Evolutionary conservation across 2,113 vertebrate species (phyloP), one percentile per base, ranked within the genome.

Genomic region (Elanus axillaris): DNA sequence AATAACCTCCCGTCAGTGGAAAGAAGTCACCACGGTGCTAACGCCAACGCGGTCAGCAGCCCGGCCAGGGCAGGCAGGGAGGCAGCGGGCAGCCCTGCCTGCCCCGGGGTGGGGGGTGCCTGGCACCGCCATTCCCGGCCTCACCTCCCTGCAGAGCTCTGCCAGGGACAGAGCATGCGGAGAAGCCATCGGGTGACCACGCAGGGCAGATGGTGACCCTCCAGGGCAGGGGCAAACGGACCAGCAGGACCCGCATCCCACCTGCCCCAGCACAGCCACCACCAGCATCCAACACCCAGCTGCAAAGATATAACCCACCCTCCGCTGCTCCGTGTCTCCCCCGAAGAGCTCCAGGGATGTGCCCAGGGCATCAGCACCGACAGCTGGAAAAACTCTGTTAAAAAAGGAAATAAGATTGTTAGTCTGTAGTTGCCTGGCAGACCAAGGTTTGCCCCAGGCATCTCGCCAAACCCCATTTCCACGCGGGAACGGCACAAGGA

Each of bases 321-420:
- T 23, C 1, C 0, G 19, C 29, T 1, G 1, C 80, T 21, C 47
- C 3, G 2, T 13, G 2, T 2, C 26, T 25, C 25, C 32, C 29
- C 45, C 8, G 0, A 21, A 23, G 43, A 38, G 19, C 21, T 50
- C 47, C 67, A 8, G 0, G 1, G 64, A 29, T 4, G 1, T 2
- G n/a, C 3, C 25, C 75, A 18, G 43, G 79, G 31, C 60, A 53
- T 2, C 3, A 0, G 5, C 20, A 43, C 19, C 2, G 1, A 3
- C 23, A 6, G 52, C 40, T 21, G 63, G 42, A 9, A 29, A 2
- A 12, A 27, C 60, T 64, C 64, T 31, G 82, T 4, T 1, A 13
- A 69, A 14, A 32, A 56, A 55, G 11, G 26, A 59, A 66, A 79
- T 0, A 3, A 48, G 27, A 27, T 2, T 12, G 13, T 40, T 9